phyloP scores from a whole-genome alignment of 2,888 invertebrate species.

The Pogonocherus hispidulus region DNA sequence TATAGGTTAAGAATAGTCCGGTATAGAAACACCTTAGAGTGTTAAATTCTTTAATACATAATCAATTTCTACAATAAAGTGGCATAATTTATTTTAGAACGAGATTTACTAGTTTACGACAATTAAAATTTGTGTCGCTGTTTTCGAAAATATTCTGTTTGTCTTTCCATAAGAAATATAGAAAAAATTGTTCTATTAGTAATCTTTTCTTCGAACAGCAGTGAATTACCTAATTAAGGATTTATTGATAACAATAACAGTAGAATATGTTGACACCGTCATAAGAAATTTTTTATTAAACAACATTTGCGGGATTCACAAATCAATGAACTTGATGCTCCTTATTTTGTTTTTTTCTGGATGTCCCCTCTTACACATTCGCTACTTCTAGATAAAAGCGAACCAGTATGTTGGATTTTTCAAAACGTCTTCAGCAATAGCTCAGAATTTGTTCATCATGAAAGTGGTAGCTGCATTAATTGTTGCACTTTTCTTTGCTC shows the following conservation, averaged over 20 bases:
- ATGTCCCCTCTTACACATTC: background rate
- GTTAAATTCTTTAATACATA: too few relatives aligned
- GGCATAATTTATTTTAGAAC: too few relatives aligned
- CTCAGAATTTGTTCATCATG: constrained; percentile 4
- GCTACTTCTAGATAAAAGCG: background rate
- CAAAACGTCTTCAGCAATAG: constrained; percentile 5
- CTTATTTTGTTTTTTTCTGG: background rate
- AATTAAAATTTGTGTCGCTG: too few relatives aligned
- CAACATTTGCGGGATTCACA: background rate
- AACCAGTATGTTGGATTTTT: background rate
- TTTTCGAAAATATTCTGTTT: too few relatives aligned
- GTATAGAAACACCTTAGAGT: too few relatives aligned
- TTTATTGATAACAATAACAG: background rate
- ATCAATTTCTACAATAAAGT: too few relatives aligned
- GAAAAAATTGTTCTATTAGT: too few relatives aligned
- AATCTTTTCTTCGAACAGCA: background rate
- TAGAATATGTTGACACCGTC: background rate
- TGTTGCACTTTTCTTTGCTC: background rate
- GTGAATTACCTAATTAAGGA: background rate
- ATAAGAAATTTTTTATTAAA: background rate
- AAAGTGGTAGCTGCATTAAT: background rate
- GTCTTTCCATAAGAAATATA: too few relatives aligned
- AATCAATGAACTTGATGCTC: background rate
- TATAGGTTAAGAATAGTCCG: too few relatives aligned
- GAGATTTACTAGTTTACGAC: too few relatives aligned